A percentile compares a stretch with the other conserved stretches of the same genome.
These are phyloP conservation scores for Hydrophis major DNA, from an alignment of 2,797 vertebrate genomes.

Conservation along the genomic window DNA sequence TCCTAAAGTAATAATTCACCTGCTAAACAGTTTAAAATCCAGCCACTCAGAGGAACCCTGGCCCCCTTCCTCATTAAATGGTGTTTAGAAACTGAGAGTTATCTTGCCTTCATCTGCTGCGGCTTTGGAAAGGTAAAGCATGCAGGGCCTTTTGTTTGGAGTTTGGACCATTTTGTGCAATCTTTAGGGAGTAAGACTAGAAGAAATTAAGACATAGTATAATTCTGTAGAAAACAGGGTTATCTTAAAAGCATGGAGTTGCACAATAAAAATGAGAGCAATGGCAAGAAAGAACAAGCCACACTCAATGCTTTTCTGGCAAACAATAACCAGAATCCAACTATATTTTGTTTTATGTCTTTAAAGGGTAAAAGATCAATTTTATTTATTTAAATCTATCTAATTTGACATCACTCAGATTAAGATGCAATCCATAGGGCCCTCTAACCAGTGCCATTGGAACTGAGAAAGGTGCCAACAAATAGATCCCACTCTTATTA, in stretches of 20 bases:
- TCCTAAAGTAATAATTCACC: conserved; percentile 50
- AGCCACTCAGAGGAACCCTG: conserved; percentile 35
- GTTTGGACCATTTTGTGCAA: not conserved
- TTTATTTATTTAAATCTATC: not conserved
- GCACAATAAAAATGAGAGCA: not conserved
- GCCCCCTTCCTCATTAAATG: conserved; percentile 35
- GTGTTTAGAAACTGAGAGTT: conserved; percentile 24
- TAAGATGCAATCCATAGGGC: not conserved
- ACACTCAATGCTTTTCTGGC: not conserved
- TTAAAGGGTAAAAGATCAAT: not conserved
- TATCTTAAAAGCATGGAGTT: not conserved
- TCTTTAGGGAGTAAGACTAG: not conserved
- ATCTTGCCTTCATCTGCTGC: not conserved
- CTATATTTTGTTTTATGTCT: not conserved
- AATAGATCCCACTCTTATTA: not conserved
- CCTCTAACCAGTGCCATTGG: not conserved
- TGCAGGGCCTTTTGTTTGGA: not conserved
- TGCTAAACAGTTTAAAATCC: conserved; percentile 43
- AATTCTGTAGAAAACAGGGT: not conserved
- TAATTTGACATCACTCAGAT: not conserved
- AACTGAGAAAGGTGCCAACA: not conserved
- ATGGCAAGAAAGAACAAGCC: not conserved
- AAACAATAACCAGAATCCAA: not conserved
- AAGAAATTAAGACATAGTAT: not conserved
- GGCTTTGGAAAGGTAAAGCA: not conserved